phyloP scores from a whole-genome alignment of 1,140 invertebrate species.

The Scaptomyza hsui region DNA sequence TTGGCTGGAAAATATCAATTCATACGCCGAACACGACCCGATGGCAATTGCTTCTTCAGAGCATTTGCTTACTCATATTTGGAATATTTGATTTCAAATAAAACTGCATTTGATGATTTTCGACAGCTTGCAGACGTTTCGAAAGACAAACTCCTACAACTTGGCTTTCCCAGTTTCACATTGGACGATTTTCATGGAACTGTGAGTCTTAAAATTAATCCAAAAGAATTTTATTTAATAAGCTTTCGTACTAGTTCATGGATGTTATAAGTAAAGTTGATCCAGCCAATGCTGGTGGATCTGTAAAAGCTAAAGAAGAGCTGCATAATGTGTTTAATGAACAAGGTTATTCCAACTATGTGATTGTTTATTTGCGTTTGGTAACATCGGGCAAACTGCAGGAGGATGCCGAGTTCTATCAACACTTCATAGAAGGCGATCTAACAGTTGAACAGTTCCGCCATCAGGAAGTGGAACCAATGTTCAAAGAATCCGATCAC shows the following conservation, averaged over 20 bases:
- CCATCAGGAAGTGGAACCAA: slow-evolving; percentile 96
- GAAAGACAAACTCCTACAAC: slow-evolving; percentile 92
- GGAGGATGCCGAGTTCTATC: slow-evolving; percentile 95
- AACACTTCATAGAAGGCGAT: slow-evolving; percentile 96
- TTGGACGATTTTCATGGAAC: slow-evolving; percentile 98
- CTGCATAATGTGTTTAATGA: slow-evolving; percentile 92
- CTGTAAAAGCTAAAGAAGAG: slow-evolving; percentile 85
- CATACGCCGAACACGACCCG: slow-evolving; percentile 91
- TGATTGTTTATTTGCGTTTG: slow-evolving; percentile 96
- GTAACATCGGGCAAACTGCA: slow-evolving; percentile 96
- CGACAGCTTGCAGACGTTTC: slow-evolving; percentile 91
- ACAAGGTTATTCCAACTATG: slow-evolving; percentile 95
- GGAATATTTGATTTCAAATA: slow-evolving; percentile 93
- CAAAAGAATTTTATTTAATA: background rate
- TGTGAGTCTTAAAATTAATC: slow-evolving; percentile 85
- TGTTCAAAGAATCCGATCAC: slow-evolving; percentile 99
- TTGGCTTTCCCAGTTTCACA: slow-evolving; percentile 97
- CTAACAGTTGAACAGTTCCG: slow-evolving; percentile 90
- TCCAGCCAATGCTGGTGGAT: slow-evolving; percentile 83
- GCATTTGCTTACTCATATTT: slow-evolving; percentile 97
- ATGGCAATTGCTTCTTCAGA: slow-evolving; percentile 98
- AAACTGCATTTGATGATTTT: slow-evolving; percentile 93
- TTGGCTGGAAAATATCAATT: slow-evolving; percentile 90
- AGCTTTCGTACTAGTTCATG: slow-evolving; percentile 90
- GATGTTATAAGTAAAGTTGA: slow-evolving; percentile 94